phyloP scores from a whole-genome alignment of 64 coral and sea anemone species.

The Montipora efflorescens region DNA sequence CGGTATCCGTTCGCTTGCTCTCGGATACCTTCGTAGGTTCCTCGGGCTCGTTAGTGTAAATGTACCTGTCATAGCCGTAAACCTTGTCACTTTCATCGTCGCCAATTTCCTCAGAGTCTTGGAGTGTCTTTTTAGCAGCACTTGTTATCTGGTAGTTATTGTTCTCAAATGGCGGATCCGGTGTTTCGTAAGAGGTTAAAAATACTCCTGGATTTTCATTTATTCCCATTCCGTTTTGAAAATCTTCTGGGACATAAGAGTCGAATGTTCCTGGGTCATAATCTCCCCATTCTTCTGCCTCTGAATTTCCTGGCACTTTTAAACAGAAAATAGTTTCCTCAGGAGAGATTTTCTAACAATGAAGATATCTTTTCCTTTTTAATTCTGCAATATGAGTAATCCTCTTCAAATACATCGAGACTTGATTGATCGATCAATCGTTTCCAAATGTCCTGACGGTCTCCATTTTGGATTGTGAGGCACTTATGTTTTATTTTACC shows the following conservation, averaged over 20 bases:
- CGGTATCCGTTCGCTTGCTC: constrained; percentile 65
- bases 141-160: constrained; percentile 11
- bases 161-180: background rate
- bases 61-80: constrained; percentile 88
- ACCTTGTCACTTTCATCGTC: constrained; percentile 81
- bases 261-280: constrained; percentile 36
- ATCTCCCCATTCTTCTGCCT: constrained; percentile 5
- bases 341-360: background rate
- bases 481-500: too few species aligned
- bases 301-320: constrained; percentile 12
- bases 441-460: too few species aligned
- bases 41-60: constrained; percentile 55
- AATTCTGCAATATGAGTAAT: background rate
- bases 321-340: background rate
- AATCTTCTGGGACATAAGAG: constrained; percentile 6
- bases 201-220: constrained; percentile 15
- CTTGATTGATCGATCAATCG: too few species aligned
- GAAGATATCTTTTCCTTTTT: background rate
- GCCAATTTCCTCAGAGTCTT: constrained; percentile 28
- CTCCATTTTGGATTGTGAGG: too few species aligned
- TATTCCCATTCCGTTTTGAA: constrained; percentile 26
- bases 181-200: constrained; percentile 11
- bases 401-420: too few species aligned
- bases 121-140: constrained; percentile 28
- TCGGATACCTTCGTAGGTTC: constrained; percentile 27